phyloP scores from a whole-genome alignment of 2,113 vertebrate species.

The Zapornia atra region DNA sequence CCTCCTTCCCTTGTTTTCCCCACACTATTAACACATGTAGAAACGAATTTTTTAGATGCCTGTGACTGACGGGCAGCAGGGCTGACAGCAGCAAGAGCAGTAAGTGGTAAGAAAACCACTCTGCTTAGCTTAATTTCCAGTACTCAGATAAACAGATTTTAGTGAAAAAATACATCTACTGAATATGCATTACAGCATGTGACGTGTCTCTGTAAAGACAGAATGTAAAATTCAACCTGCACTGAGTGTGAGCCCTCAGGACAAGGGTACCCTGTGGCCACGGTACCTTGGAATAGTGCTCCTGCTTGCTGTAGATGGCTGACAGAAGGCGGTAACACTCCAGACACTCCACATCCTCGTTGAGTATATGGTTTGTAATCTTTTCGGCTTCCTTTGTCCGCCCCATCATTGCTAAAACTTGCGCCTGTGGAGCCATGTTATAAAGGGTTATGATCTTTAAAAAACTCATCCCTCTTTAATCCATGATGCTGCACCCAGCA shows the following conservation, averaged over 20 bases:
- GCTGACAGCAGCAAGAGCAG: not conserved
- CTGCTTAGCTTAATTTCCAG: not conserved
- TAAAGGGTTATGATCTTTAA: not conserved
- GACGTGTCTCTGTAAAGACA: not conserved
- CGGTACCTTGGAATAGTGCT: slow-evolving; percentile 84
- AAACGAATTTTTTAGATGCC: not conserved
- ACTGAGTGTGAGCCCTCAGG: not conserved
- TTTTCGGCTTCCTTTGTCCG: slow-evolving; percentile 83
- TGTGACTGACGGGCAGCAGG: not conserved
- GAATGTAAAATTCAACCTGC: not conserved
- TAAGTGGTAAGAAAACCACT: not conserved
- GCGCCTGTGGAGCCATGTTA: slow-evolving; percentile 78
- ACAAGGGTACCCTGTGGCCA: not conserved
- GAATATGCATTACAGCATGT: not conserved
- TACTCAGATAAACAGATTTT: not conserved
- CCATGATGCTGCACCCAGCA: rapidly evolving
- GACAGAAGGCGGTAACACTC: slow-evolving; percentile 95
- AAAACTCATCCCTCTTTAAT: not conserved
- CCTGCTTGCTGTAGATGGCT: slow-evolving; percentile 92
- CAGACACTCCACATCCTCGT: slow-evolving; percentile 80
- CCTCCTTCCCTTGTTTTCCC: not conserved
- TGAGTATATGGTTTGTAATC: slow-evolving; percentile 85
- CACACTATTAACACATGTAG: not conserved
- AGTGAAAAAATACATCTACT: not conserved
- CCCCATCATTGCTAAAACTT: slow-evolving; percentile 90